A percentile compares a stretch with the other conserved stretches of the same genome.
phyloP scores from a whole-genome alignment of 2,113 vertebrate genomes.

The Sisor rabdophorus region DNA sequence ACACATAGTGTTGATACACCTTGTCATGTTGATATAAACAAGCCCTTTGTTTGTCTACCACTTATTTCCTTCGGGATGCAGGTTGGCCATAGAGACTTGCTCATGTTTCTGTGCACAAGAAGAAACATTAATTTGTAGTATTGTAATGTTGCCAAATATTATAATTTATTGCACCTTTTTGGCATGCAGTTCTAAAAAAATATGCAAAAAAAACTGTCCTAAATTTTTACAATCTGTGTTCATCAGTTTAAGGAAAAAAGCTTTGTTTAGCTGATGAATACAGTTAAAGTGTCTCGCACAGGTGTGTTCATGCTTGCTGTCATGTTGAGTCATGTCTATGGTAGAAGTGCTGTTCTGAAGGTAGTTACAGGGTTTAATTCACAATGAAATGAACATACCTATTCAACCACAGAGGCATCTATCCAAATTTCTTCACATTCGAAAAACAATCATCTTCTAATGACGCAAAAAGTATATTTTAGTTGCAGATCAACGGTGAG shows the following conservation, averaged over 20 bases:
- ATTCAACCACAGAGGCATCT: neutral
- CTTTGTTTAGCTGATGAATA: constrained; percentile 29
- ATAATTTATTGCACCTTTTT: neutral
- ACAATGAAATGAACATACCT: neutral
- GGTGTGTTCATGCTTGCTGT: constrained; percentile 50
- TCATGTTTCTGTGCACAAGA: constrained; percentile 45
- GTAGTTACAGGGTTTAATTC: neutral
- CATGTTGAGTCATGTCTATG: constrained; percentile 57
- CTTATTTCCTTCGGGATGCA: constrained; percentile 38
- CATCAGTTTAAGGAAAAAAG: constrained; percentile 3
- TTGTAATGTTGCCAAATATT: neutral
- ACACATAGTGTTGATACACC: neutral
- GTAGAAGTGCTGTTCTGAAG: constrained; percentile 39
- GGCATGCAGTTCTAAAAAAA: constrained; percentile 16
- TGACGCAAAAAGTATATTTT: neutral
- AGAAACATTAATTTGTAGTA: neutral
- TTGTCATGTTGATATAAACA: constrained; percentile 44
- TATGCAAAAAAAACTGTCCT: neutral
- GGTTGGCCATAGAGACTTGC: constrained; percentile 37
- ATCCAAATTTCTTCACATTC: neutral
- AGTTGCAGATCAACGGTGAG: neutral
- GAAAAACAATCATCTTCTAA: too few relatives aligned
- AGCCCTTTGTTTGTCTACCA: constrained; percentile 48
- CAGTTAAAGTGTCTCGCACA: constrained; percentile 29
- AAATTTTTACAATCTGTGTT: neutral